A percentile compares a stretch with the other conserved stretches of the same genome.
Evolutionary conservation across 2,797 vertebrate genomes (phyloP).

Genomic region (Threskiornis aethiopicus): DNA sequence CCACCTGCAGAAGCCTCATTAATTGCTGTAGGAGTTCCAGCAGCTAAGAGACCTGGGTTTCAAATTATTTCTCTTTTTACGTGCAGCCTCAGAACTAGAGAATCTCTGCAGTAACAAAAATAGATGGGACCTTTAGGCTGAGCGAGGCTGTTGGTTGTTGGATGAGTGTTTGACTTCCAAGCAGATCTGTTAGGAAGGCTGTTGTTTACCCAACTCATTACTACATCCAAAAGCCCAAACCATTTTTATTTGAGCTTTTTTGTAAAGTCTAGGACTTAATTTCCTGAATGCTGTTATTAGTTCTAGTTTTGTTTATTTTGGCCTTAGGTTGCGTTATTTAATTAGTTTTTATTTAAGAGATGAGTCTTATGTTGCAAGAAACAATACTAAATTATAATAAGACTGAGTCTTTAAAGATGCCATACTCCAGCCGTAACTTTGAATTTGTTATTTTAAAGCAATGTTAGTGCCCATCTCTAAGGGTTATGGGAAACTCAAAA

Average conservation of each 20-base stretch:
- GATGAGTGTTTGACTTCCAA: neutral
- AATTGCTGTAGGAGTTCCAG: neutral
- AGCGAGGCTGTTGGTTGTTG: neutral
- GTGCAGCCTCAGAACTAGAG: neutral
- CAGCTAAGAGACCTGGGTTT: neutral
- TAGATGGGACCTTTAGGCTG: neutral
- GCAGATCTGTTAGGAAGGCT: neutral
- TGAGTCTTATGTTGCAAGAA: constrained; percentile 37
- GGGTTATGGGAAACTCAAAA: neutral
- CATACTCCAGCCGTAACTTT: constrained; percentile 13
- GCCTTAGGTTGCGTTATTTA: neutral
- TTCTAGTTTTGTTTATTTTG: constrained; percentile 49
- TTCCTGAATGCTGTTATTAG: constrained; percentile 46
- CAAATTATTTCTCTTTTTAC: neutral
- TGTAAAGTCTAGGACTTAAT: neutral
- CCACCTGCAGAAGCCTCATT: constrained; percentile 38
- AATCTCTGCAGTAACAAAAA: neutral
- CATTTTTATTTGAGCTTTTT: constrained; percentile 12
- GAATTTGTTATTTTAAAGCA: constrained; percentile 31
- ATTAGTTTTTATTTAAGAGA: constrained; percentile 61
- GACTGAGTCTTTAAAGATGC: constrained; percentile 40
- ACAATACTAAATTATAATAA: constrained; percentile 59
- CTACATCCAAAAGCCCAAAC: neutral
- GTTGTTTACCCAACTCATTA: constrained; percentile 11
- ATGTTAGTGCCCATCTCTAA: constrained; percentile 10